Evolutionary conservation across 37 sponge, comb jelly and placozoan species (phyloP), one percentile per base, ranked within the genome.

Genomic region (Oopsacas minuta): DNA sequence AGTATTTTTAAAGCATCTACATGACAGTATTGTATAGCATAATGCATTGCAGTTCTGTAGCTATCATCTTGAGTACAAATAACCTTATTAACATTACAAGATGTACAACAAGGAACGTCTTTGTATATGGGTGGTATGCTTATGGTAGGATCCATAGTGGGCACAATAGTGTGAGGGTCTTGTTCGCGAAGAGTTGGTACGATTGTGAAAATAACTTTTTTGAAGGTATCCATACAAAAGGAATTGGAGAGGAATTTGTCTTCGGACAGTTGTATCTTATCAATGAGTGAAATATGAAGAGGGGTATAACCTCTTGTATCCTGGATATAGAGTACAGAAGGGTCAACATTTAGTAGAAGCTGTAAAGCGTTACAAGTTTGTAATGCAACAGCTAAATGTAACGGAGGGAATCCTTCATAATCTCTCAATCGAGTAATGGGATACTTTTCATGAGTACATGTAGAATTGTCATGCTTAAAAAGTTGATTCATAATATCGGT

Each of bases 251-350:
- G n/a, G n/a, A n/a, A n/a, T n/a, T n/a, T n/a, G n/a, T n/a, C n/a
- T n/a, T n/a, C n/a, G n/a, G n/a, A n/a, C n/a, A n/a, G n/a, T n/a
- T n/a, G n/a, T n/a, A n/a, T n/a, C n/a, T n/a, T n/a, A n/a, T n/a
- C n/a, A n/a, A n/a, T n/a, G n/a, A n/a, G n/a, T n/a, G 75, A 25
- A 34, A 61, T 25, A 61, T 61, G 75, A n/a, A 61, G 75, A 61
- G 75, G 75, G 7, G 75, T 25, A 10, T 61, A 34, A 3, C 75
- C 75, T 3, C 28, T 12, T 10, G 22, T 12, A 61, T 61, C 22
- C 30, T n/a, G 7, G 30, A 61, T 3, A 25, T 20, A n/a, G 1
- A 61, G 30, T 3, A n/a, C 75, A 5, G 75, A 25, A 20, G 75
- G 75, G 28, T 61, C 75, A 25, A 34, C 75, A 61, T 10, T 3